Conservation (phyloP, 92 coral and sea anemone genomes). For the Phenganax marumi region DNA sequence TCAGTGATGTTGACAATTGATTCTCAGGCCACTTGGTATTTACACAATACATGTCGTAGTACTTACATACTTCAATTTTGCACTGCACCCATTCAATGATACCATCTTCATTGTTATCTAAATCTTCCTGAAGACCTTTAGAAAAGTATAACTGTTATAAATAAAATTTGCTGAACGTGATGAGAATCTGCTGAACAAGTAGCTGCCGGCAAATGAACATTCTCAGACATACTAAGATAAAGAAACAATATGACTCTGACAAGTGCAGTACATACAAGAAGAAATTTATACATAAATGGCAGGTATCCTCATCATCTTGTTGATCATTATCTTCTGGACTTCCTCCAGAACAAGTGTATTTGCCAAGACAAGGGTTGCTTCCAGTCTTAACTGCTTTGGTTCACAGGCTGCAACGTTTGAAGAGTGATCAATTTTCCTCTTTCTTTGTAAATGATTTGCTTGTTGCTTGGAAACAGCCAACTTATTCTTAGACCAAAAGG, state of each 20-base stretch:
- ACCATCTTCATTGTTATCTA: constrained; percentile 3
- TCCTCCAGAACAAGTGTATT: constrained; percentile 7
- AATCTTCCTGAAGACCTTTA: constrained; percentile 18
- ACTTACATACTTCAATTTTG: constrained; percentile 8
- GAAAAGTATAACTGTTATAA: too few species aligned
- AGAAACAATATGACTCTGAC: background rate
- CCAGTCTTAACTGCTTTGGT: constrained; percentile 25
- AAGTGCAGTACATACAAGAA: background rate
- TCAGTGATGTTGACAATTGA: background rate
- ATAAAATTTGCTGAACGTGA: too few species aligned
- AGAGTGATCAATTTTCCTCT: constrained; percentile 24
- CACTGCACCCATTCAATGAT: constrained; percentile 29
- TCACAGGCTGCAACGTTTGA: constrained; percentile 16
- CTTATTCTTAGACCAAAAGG: constrained; percentile 27
- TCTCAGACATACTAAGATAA: background rate
- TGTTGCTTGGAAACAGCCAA: constrained; percentile 37
- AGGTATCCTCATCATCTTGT: background rate
- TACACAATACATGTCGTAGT: constrained; percentile 28
- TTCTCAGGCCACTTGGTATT: background rate
- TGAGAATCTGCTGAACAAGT: background rate
- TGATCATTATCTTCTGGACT: background rate
- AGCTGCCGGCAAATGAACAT: background rate
- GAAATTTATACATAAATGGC: constrained; percentile 16
- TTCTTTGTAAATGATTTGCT: constrained; percentile 37
- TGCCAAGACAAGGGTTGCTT: background rate